Evolutionary conservation across 2,888 invertebrate genomes (phyloP), one percentile per base, ranked within the genome.

Genomic region (Drosophila mayaguana): DNA sequence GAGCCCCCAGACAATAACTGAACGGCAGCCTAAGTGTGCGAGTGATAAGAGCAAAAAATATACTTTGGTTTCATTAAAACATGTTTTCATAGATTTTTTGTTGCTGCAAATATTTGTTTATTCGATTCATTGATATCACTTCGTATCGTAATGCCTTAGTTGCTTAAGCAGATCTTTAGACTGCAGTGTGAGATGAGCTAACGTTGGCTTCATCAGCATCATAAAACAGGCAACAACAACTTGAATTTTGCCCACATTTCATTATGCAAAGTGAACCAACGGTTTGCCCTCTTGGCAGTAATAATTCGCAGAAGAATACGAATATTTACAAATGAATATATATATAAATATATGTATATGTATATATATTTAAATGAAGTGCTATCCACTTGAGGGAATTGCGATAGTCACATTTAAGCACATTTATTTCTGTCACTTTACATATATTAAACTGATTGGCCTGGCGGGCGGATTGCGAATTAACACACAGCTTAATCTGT

Each of bases 181-280:
- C 1, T 18, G 7, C 0, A 1, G 18, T 18, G 18, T 6, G 11
- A 18, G 28, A 1, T 32, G 12, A 18, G 18, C 8, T 34, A 14
- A 18, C 3, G 32, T 20, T 34, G n/a, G n/a, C n/a, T n/a, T 14
- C 11, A 32, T 36, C 22, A 42, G 25, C 36, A 36, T 51, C 66
- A 46, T 34, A 51, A 64, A 57, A 54, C 22, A 54, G 53, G 36
- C 57, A 36, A 42, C 28, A 34, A 50, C 12, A 60, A 46, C 16
- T 43, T 43, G 57, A 25, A 18, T 45, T 63, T 72, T 63, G 71
- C 68, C 71, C 60, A 82, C 80, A 83, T 88, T 84, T 77, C 72
- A 79, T 84, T 83, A 88, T 85, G 81, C 76, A 83, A 85, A 79
- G 66, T 84, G 75, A 59, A 22, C 57, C 69, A 74, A 70, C 60